These are phyloP conservation scores for Chrysolina haemoptera DNA, from an alignment of 2,888 invertebrate genomes.

Conservation along the genomic window DNA sequence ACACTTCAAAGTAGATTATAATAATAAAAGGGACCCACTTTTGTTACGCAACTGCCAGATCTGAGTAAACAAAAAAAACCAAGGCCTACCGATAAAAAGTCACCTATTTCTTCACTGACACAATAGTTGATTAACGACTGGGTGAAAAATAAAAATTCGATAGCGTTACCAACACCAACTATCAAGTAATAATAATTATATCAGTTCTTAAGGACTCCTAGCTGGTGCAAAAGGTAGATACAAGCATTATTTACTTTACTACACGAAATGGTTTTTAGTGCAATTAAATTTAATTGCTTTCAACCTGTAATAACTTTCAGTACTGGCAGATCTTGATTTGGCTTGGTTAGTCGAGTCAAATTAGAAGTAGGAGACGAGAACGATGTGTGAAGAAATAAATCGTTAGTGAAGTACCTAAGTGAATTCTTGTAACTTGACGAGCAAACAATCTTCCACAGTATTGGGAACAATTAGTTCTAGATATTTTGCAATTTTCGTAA, in stretches of 20 bases:
- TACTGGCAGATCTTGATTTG: slow-evolving; percentile 25
- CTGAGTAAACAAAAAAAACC: background rate
- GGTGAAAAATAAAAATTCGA: slow-evolving; percentile 2
- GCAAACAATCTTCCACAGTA: no score
- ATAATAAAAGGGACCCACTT: background rate
- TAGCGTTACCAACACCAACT: slow-evolving; percentile 10
- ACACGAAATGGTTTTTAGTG: slow-evolving; percentile 29
- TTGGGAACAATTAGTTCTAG: no score
- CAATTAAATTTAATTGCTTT: slow-evolving; percentile 31
- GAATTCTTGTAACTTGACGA: background rate
- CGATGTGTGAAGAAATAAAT: background rate
- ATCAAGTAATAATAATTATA: slow-evolving; percentile 3
- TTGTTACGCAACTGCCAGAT: background rate
- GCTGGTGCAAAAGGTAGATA: slow-evolving; percentile 5
- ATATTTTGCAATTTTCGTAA: no score
- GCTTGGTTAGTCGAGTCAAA: slow-evolving; percentile 13
- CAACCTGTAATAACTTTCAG: slow-evolving; percentile 23
- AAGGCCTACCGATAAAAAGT: background rate
- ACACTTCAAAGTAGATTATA: no score
- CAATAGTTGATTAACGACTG: slow-evolving; percentile 2
- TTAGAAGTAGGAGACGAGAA: background rate
- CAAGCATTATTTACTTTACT: slow-evolving; percentile 28
- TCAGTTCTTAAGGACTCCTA: background rate
- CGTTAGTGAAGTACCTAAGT: background rate
- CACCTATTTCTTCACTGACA: slow-evolving; percentile 3